Evolutionary conservation across 2,797 vertebrate species (phyloP), one percentile per base, ranked within the genome.

Genomic region (Chelon labrosus): DNA sequence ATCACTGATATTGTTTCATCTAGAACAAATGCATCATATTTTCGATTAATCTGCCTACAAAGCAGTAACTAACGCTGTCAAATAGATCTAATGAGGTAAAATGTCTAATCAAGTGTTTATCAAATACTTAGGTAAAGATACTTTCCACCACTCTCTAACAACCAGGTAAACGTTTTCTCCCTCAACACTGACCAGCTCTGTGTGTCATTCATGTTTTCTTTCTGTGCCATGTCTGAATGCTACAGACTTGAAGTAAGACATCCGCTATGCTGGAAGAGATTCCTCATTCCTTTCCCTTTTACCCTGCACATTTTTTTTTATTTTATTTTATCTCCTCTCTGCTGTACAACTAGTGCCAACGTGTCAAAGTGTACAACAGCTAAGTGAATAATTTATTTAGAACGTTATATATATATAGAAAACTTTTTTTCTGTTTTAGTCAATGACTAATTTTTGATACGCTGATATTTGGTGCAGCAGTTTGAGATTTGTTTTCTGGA

Each of bases 371-470:
- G 88, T 35, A 35, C 31, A 35, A 35, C 31, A 35, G 31, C 31
- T 35, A 35, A 35, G 70, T 80, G 84, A 89, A 19, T 77, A 95
- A 96, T 96, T 97, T 97, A 97, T 97, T 96, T 77, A 82, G 80
- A 89, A 38, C 75, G 91, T 95, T 95, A 94, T 96, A 94, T 83
- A 35, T 35, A 35, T 7, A 35, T 35, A 35, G 5, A 67, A 87
- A 61, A 58, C 2, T 79, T 80, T 19, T 53, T 22, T 94, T 91
- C 14, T 44, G 92, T 95, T 93, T 95, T 96, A 96, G 96, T 97
- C 96, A 91, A 91, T 96, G 95, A 96, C 95, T 96, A 96, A 96
- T 95, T 88, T 94, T 95, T 70, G 94, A 96, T 94, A 91, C 92
- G 95, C 96, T 96, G 96, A 94, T 94, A 60, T 93, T 94, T 78